phyloP scores from a whole-genome alignment of 2,113 vertebrate species.

The Apeltes quadracus region DNA sequence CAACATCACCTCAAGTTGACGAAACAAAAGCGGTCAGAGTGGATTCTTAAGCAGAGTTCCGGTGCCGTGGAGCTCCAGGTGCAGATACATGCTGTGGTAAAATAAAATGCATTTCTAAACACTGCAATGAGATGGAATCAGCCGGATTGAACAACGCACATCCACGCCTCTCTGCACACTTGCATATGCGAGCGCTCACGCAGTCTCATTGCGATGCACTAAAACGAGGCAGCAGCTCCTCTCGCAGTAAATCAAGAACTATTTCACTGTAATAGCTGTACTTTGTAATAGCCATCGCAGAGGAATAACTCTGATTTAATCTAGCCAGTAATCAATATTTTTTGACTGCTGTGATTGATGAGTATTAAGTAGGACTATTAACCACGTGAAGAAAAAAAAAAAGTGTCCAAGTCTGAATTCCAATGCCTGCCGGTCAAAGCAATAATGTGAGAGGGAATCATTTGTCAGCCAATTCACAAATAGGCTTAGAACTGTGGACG shows the following conservation, averaged over 20 bases:
- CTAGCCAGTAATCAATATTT: constrained; percentile 78
- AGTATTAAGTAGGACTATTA: constrained; percentile 80
- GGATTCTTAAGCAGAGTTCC: constrained; percentile 34
- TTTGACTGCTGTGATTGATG: constrained; percentile 81
- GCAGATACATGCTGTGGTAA: constrained; percentile 41
- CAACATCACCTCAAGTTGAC: constrained; percentile 12
- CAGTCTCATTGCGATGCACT: background rate
- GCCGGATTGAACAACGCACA: constrained; percentile 13
- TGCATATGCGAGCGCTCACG: constrained; percentile 8
- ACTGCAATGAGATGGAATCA: constrained; percentile 41
- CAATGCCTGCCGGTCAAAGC: constrained; percentile 67
- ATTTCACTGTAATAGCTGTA: constrained; percentile 76
- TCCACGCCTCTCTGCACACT: background rate
- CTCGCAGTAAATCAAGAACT: constrained; percentile 68
- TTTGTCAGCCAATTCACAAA: constrained; percentile 80
- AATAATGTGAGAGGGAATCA: constrained; percentile 73
- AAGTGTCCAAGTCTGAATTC: constrained; percentile 73
- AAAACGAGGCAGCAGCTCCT: constrained; percentile 47
- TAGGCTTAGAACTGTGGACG: constrained; percentile 67
- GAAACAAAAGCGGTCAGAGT: constrained; percentile 30
- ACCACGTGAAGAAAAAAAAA: constrained; percentile 55
- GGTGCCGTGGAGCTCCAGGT: constrained; percentile 37
- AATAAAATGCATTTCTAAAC: constrained; percentile 51
- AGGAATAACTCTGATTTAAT: constrained; percentile 83
- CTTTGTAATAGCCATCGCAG: constrained; percentile 74